phyloP scores from a whole-genome alignment of 2,888 invertebrate species.

The Arge pagana region DNA sequence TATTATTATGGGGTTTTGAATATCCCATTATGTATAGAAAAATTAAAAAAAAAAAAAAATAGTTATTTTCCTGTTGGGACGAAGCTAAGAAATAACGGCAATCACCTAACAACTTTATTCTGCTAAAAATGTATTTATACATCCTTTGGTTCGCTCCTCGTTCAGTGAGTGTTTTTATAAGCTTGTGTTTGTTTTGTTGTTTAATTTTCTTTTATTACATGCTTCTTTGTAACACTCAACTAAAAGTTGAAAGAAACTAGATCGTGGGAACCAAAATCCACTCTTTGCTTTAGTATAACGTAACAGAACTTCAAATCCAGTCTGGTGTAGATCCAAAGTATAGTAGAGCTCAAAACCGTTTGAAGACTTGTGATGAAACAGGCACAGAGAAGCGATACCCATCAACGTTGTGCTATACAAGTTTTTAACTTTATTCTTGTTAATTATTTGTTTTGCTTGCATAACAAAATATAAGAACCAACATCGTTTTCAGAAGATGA shows the following conservation, averaged over 20 bases:
- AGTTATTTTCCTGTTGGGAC: too few relatives aligned
- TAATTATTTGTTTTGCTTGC: not conserved
- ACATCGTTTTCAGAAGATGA: not conserved
- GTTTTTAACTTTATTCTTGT: not conserved
- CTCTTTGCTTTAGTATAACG: conserved; percentile 29
- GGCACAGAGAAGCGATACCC: conserved; percentile 24
- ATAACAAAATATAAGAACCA: not conserved
- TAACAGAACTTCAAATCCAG: conserved; percentile 18
- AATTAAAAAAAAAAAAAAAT: conserved; percentile 47
- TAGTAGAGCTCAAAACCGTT: conserved; percentile 23
- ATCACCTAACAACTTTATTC: conserved; percentile 20
- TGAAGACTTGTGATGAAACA: conserved; percentile 18
- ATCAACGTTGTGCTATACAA: conserved; percentile 16
- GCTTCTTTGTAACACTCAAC: conserved; percentile 1
- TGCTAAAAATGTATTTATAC: conserved; percentile 13
- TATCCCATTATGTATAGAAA: conserved; percentile 24
- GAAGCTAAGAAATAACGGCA: conserved; percentile 2
- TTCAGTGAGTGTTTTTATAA: conserved; percentile 17
- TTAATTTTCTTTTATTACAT: conserved; percentile 7
- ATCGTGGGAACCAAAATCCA: conserved; percentile 10
- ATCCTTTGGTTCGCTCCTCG: conserved; percentile 9
- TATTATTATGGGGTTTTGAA: conserved; percentile 10
- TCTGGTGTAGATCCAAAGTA: conserved; percentile 23
- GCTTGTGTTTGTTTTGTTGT: conserved; percentile 20
- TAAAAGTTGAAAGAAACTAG: too few relatives aligned